Base-by-base conservation (phyloP, 2,797 vertebrate genomes). In the Sebastes paucispinis region DNA sequence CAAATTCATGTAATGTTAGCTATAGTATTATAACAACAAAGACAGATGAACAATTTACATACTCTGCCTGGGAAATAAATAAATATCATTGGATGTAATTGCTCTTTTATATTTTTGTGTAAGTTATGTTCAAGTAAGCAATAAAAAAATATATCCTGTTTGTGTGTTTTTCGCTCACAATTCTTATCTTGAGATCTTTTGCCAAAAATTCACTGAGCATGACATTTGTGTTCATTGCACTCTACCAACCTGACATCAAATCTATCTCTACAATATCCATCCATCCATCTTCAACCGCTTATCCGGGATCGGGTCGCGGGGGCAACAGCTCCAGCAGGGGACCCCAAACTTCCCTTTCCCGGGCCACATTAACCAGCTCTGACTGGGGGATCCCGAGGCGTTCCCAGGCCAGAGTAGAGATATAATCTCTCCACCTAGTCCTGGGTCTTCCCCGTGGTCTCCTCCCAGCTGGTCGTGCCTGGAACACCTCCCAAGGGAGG, bases 71-170 rank as follows among this genome's bases (percentile, higher is more conserved):
- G 43, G 16, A 47, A 47, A 47, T 47, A 47, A 47, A 18, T 47
- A 47, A 47, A 47, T 47, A 18, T 74, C 16, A 34, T 24, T 71
- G 5, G 2, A 39, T 84, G 31, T 70, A 79, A 84, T 80, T 77
- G 8, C 12, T 71, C 7, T 82, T 82, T 75, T 80, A 16, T 90
- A 86, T 86, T 69, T 60, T 60, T 70, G 43, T 83, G 1, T 80
- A 81, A 31, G 20, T 69, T 87, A 39, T 74, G 58, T 78, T 73
- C 2, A 75, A 39, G 59, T 22, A 52, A 68, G 32, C 12, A 80
- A 70, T 69, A 64, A 43, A 80, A 80, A 69, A 27, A 52, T 7
- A 43, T 18, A 62, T 22, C 50, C 4, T 66, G 16, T 68, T 5
- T 77, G 6, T 77, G 6, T 75, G 18, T 31, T 84, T 80, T 25